Evolutionary conservation across 2,888 invertebrate genomes (phyloP).

Genomic region (Aphidoletes aphidimyza): DNA sequence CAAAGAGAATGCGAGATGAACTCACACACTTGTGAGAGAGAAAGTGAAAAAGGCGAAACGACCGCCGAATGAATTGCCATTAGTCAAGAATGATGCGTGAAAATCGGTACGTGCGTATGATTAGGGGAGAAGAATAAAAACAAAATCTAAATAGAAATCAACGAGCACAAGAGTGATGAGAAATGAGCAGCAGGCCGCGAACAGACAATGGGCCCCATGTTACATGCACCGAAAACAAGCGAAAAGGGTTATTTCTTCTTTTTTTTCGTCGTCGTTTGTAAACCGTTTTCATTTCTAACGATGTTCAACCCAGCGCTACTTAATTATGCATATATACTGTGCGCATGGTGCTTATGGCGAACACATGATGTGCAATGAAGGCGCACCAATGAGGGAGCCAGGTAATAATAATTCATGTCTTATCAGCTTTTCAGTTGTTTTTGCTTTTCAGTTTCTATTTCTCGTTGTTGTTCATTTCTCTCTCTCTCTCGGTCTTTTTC

Average conservation of each 20-base stretch:
- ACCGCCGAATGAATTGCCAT: not conserved
- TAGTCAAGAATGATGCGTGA: slow-evolving; percentile 45
- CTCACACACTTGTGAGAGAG: too few species aligned
- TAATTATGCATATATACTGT: slow-evolving; percentile 44
- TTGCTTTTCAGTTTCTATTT: slow-evolving; percentile 50
- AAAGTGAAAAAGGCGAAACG: too few species aligned
- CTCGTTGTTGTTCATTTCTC: not conserved
- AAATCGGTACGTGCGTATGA: slow-evolving; percentile 37
- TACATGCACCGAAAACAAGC: not conserved
- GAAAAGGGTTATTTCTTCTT: slow-evolving; percentile 31
- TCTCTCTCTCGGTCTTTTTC: not conserved
- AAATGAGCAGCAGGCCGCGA: not conserved
- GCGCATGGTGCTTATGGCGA: slow-evolving; percentile 21
- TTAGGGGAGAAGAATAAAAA: not conserved
- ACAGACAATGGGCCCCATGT: not conserved
- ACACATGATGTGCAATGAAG: slow-evolving; percentile 45
- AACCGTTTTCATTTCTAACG: too few species aligned
- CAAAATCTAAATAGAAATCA: slow-evolving; percentile 29
- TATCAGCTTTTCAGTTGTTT: slow-evolving; percentile 52
- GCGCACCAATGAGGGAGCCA: slow-evolving; percentile 47
- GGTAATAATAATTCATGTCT: slow-evolving; percentile 53
- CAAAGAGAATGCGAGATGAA: not conserved
- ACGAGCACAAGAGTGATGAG: not conserved
- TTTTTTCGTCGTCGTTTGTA: too few species aligned
- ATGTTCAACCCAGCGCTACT: not conserved